These are phyloP conservation scores for Sebastes kiyomatsui DNA, from an alignment of 2,797 vertebrate genomes.

Conservation along the genomic window DNA sequence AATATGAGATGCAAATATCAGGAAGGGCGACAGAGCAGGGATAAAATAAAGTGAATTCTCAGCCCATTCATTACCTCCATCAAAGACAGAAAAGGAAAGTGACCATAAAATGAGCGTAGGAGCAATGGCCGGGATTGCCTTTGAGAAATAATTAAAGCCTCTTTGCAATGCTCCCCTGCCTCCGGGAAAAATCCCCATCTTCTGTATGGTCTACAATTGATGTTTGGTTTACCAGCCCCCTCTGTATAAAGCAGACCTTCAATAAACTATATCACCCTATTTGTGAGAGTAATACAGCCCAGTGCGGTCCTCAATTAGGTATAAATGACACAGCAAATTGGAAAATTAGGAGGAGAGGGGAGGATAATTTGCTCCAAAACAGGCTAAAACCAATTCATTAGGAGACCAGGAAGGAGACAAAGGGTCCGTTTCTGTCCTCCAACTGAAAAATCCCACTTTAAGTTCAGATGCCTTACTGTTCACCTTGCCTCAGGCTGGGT, in stretches of 20 bases:
- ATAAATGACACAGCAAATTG: slow-evolving; percentile 89
- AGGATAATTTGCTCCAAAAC: slow-evolving; percentile 86
- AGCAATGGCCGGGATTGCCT: slow-evolving; percentile 64
- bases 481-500: slow-evolving; percentile 47
- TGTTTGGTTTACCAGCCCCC: slow-evolving; percentile 72
- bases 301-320: slow-evolving; percentile 82
- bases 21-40: slow-evolving; percentile 35
- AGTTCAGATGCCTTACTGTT: slow-evolving; percentile 49
- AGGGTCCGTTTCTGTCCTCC: slow-evolving; percentile 69
- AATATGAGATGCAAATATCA: slow-evolving; percentile 62
- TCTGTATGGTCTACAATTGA: slow-evolving; percentile 68
- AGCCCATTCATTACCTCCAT: slow-evolving; percentile 66
- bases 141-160: slow-evolving; percentile 80
- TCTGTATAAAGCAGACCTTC: slow-evolving; percentile 77
- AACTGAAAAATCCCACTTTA: slow-evolving; percentile 65
- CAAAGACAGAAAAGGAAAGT: slow-evolving; percentile 56
- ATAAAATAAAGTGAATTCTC: slow-evolving; percentile 66
- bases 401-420: slow-evolving; percentile 70
- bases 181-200: slow-evolving; percentile 56
- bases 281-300: slow-evolving; percentile 83
- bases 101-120: slow-evolving; percentile 62
- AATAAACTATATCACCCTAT: slow-evolving; percentile 84
- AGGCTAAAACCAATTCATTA: slow-evolving; percentile 88
- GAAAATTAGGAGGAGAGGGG: slow-evolving; percentile 86
- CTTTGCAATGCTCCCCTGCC: slow-evolving; percentile 64